Evolutionary conservation across 2,113 vertebrate genomes (phyloP).

Genomic region (Columba livia): DNA sequence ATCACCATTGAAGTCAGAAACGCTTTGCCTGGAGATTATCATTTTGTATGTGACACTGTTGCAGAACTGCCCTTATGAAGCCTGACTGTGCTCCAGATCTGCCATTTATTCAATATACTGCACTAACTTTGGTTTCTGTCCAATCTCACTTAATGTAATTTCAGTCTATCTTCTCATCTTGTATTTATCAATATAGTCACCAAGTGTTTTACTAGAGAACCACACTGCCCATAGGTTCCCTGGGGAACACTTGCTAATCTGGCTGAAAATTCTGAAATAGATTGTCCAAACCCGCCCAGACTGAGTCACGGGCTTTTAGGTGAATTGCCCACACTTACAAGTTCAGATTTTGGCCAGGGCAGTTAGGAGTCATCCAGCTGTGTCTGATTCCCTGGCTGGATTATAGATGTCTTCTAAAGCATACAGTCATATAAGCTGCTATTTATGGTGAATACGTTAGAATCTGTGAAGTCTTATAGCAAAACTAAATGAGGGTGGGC

Average conservation of each 20-base stretch:
- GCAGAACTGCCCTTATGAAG: background rate
- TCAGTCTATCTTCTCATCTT: background rate
- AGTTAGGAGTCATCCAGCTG: background rate
- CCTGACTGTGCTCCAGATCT: background rate
- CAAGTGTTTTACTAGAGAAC: background rate
- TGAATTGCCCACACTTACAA: background rate
- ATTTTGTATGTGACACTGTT: background rate
- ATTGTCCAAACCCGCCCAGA: background rate
- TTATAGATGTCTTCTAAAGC: background rate
- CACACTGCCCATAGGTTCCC: fast-evolving
- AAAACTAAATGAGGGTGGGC: background rate
- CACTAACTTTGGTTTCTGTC: background rate
- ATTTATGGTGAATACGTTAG: background rate
- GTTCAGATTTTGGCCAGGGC: background rate
- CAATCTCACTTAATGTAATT: background rate
- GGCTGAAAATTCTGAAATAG: background rate
- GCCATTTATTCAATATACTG: background rate
- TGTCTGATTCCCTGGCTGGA: background rate
- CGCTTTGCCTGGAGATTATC: background rate
- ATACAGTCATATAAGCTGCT: background rate
- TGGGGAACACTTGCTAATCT: background rate
- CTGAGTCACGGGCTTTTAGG: background rate
- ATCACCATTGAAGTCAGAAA: background rate
- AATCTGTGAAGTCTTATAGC: background rate
- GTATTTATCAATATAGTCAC: background rate